phyloP scores from a whole-genome alignment of 2,797 vertebrate genomes.

The Kryptolebias ocellatus region DNA sequence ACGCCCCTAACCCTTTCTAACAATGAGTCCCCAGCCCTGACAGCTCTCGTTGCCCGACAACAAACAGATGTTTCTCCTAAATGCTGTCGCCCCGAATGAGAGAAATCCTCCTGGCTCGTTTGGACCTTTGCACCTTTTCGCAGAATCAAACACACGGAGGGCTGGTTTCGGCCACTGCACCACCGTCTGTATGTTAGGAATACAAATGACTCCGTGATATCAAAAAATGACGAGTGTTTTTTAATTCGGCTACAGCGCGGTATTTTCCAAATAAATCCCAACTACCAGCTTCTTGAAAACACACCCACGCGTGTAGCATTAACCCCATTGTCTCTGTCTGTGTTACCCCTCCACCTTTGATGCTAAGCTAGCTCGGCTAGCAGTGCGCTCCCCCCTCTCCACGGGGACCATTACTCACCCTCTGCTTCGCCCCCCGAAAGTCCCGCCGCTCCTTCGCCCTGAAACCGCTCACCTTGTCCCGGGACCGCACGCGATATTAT shows the following conservation, averaged over 20 bases:
- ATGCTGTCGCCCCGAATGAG: constrained; percentile 28
- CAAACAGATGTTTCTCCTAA: constrained; percentile 37
- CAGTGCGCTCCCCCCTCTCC: constrained; percentile 65
- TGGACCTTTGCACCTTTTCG: constrained; percentile 68
- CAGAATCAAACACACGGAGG: constrained; percentile 40
- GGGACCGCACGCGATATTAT: background rate
- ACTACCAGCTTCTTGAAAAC: constrained; percentile 15
- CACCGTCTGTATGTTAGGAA: constrained; percentile 74
- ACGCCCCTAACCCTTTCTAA: constrained; percentile 10
- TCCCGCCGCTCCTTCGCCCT: constrained; percentile 58
- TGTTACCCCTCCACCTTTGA: constrained; percentile 57
- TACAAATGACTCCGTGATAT: constrained; percentile 73
- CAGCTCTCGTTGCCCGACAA: constrained; percentile 27
- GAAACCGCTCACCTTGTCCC: constrained; percentile 23
- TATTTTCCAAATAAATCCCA: background rate
- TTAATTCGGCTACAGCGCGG: background rate
- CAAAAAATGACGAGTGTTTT: constrained; percentile 29
- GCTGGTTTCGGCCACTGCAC: constrained; percentile 76
- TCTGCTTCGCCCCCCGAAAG: constrained; percentile 31
- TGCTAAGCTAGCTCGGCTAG: constrained; percentile 79
- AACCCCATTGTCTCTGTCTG: constrained; percentile 70
- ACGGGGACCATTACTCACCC: constrained; percentile 73
- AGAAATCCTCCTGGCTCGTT: constrained; percentile 45
- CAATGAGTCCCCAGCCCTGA: constrained; percentile 11
- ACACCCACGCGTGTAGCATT: constrained; percentile 34